A percentile compares a stretch with the other conserved stretches of the same genome.
Conservation (phyloP, 2,888 invertebrate genomes). For the Mythimna loreyi region DNA sequence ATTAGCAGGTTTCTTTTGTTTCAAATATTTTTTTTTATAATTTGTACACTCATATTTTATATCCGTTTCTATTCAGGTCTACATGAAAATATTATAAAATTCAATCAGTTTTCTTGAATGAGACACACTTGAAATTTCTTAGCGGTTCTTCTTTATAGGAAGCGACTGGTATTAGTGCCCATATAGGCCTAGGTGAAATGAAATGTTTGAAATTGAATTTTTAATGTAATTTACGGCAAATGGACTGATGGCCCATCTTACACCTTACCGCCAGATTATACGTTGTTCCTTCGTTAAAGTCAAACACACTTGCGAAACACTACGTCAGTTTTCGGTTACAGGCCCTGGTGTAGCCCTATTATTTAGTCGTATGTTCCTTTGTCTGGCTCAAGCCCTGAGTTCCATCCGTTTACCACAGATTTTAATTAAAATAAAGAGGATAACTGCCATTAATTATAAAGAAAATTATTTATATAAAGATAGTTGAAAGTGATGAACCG, state of each 20-base stretch:
- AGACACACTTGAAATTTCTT: too few species aligned
- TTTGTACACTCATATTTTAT: too few species aligned
- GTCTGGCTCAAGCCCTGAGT: not conserved
- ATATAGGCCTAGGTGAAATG: too few species aligned
- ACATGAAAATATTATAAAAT: too few species aligned
- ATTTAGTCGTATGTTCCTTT: not conserved
- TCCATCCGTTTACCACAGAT: conserved; percentile 4
- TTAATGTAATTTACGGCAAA: not conserved
- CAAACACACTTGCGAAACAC: conserved; percentile 1
- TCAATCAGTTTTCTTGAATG: too few species aligned
- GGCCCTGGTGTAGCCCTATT: conserved; percentile 1
- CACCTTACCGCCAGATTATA: not conserved
- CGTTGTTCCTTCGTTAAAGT: not conserved
- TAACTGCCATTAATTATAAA: conserved; percentile 14
- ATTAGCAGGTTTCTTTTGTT: too few species aligned
- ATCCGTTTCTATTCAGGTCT: too few species aligned
- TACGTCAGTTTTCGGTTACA: not conserved
- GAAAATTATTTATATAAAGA: conserved; percentile 9
- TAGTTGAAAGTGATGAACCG: conserved; percentile 32
- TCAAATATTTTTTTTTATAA: too few species aligned
- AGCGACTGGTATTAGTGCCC: too few species aligned
- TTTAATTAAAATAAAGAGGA: conserved; percentile 40
- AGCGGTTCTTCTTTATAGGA: too few species aligned
- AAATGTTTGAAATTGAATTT: not conserved
- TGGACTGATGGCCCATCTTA: not conserved